Percentiles rank a stretch among this genome's conserved stretches.
Evolutionary conservation across 1,140 invertebrate genomes (phyloP).

Genomic region (Orussus abietinus): DNA sequence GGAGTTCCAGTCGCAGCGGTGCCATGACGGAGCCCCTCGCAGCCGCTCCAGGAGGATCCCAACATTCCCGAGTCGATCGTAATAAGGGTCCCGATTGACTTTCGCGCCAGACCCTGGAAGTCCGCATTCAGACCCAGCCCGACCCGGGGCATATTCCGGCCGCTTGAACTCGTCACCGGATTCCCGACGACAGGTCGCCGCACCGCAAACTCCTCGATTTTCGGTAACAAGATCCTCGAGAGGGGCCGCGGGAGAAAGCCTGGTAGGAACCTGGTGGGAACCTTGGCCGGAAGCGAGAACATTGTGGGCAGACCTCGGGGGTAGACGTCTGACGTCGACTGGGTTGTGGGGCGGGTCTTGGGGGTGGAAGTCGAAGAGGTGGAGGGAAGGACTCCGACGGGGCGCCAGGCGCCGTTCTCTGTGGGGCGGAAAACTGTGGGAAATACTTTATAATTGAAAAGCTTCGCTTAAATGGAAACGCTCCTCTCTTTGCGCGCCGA

Average conservation of each 20-base stretch:
- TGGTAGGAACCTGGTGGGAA: too few species aligned
- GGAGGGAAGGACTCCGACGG: neutral
- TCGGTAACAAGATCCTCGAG: too few species aligned
- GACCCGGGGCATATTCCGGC: neutral
- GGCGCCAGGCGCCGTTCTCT: too few species aligned
- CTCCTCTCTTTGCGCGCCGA: conserved; percentile 28
- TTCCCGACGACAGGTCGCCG: too few species aligned
- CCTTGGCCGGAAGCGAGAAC: conserved; percentile 20
- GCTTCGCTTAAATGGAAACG: conserved; percentile 37
- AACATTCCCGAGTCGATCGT: too few species aligned
- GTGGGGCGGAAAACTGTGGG: conserved; percentile 15
- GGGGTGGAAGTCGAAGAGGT: conserved; percentile 16
- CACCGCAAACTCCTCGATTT: conserved; percentile 17
- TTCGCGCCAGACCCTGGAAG: too few species aligned
- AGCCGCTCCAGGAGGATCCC: too few species aligned
- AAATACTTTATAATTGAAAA: conserved; percentile 42
- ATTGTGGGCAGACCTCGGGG: conserved; percentile 17
- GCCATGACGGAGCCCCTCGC: too few species aligned
- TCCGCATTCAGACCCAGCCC: too few species aligned
- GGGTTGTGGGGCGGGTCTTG: neutral
- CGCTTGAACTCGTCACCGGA: neutral
- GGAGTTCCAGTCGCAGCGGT: too few species aligned
- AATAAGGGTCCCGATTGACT: too few species aligned
- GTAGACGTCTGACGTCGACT: conserved; percentile 12
- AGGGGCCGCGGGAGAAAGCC: neutral